phyloP scores from a whole-genome alignment of 2,113 vertebrate species.

The Oryzias woworae region DNA sequence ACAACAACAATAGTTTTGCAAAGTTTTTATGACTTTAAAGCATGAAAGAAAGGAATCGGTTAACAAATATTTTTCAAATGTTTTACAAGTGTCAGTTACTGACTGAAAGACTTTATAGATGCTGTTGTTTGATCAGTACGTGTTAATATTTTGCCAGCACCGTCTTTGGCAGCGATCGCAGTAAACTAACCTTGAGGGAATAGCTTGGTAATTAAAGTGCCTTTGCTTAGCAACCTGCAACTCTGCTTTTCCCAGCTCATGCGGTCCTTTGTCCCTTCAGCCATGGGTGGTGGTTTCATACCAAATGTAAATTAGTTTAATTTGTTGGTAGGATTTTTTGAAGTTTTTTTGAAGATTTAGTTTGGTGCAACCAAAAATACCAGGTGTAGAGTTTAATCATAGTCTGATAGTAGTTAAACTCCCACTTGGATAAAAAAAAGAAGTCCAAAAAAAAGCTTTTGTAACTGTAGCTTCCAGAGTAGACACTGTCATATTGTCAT shows the following conservation, averaged over 20 bases:
- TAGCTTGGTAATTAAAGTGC: conserved; percentile 45
- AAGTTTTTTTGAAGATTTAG: too few species aligned
- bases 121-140: not conserved
- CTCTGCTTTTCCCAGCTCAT: conserved; percentile 18
- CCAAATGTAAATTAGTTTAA: not conserved
- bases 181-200: conserved; percentile 27
- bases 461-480: conserved; percentile 43
- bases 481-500: conserved; percentile 57
- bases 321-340: not conserved
- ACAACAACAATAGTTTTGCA: too few species aligned
- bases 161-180: conserved; percentile 19
- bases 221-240: conserved; percentile 33
- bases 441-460: conserved; percentile 41
- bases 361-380: too few species aligned
- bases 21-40: too few species aligned
- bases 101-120: conserved; percentile 32
- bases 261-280: conserved; percentile 22
- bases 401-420: conserved; percentile 18
- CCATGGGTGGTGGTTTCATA: not conserved
- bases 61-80: not conserved
- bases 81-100: not conserved
- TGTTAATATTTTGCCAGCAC: conserved; percentile 50
- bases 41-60: too few species aligned
- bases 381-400: too few species aligned
- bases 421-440: conserved; percentile 38